These are phyloP conservation scores for Phaonia tiefii DNA, from an alignment of 2,888 invertebrate species.

Conservation along the genomic window DNA sequence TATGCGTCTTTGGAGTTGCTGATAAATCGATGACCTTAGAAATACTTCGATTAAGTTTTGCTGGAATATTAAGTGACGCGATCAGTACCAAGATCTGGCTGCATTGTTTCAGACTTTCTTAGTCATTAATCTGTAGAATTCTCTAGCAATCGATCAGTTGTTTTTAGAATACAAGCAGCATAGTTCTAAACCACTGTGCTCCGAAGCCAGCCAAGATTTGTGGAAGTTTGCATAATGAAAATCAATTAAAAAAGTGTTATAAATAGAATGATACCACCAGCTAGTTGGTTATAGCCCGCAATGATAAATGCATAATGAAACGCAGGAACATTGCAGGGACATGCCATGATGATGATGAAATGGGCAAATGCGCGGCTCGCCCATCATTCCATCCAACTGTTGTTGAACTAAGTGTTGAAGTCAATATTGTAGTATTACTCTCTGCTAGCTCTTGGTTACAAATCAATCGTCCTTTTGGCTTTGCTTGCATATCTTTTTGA, in stretches of 20 bases:
- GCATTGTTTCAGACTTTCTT: no score
- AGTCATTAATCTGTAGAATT: no score
- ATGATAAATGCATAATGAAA: slow-evolving; percentile 33
- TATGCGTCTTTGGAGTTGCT: no score
- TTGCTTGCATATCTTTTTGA: slow-evolving; percentile 9
- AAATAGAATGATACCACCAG: slow-evolving; percentile 32
- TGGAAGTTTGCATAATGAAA: slow-evolving; percentile 58
- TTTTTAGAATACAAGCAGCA: no score
- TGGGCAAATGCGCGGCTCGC: neutral
- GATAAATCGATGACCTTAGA: no score
- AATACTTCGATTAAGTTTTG: no score
- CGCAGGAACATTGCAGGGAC: neutral
- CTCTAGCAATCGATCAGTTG: no score
- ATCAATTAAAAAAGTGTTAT: slow-evolving; percentile 57
- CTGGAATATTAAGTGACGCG: neutral
- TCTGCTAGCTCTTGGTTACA: slow-evolving; percentile 50
- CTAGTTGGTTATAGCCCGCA: slow-evolving; percentile 30
- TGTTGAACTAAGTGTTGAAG: neutral
- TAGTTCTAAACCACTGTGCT: no score
- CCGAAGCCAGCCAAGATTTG: slow-evolving; percentile 27
- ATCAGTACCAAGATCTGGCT: neutral
- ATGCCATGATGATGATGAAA: neutral
- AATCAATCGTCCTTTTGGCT: slow-evolving; percentile 48
- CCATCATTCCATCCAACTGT: no score
- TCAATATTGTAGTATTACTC: neutral